Evolutionary conservation across 2,888 invertebrate genomes (phyloP), one percentile per base, ranked within the genome.

Genomic region (Polyommatus icarus): DNA sequence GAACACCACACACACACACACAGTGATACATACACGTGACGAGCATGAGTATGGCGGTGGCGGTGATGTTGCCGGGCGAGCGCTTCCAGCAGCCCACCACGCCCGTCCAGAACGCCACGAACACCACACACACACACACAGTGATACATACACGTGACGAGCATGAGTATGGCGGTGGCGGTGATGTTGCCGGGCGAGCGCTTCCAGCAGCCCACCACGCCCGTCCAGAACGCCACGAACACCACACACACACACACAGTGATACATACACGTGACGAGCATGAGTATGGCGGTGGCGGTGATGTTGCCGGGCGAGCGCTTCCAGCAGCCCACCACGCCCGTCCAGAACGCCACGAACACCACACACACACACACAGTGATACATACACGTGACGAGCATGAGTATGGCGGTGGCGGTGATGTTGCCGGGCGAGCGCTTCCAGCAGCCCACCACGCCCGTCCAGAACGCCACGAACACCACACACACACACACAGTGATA

Each of bases 361-460:
- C 72, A 98, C 96, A 46, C 10, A 46, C 2, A 46, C 10, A 46
- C 46, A 46, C 10, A 46, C 46, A 46, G 10, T 8, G 46, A 46
- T 46, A 36, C 97, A 96, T 90, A 98, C 98, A 98, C 85, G 98
- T 97, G 81, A 98, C 95, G 77, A 98, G 95, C 96, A 98, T 97
- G 77, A 98, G 95, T 83, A 99, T 97, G 50, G 98, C 98, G 5
- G 99, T 99, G 77, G 98, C 97, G 46, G 98, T 98, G 85, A 99
- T 98, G 88, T 98, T 98, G 82, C 98, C 98, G 10, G 98, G 97
- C 76, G 98, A 98, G 84, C 99, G 95, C 90, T 98, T 97, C 98
- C 99, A 99, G 90, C 99, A 99, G 83, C 99, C 99, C 54, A 98
- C 97, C 18, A 99, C 96, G 79, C 99, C 99, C 78, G 98, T 98